Base-by-base conservation (phyloP, 2,113 vertebrate species). In the Odocoileus hemionus region DNA sequence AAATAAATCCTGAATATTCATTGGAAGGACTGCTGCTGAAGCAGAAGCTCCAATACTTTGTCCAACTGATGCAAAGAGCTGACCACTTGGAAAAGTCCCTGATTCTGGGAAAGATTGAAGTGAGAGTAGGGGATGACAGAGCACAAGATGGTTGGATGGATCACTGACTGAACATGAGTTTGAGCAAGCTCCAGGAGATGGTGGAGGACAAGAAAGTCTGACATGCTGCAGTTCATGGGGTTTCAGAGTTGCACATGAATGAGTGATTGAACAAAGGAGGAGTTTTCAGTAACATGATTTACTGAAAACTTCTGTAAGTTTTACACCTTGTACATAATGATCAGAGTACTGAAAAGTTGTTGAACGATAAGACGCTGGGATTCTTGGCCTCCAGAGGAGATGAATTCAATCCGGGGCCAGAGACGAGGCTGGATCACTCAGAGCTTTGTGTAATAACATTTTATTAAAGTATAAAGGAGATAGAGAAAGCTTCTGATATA, bases 191-290 rank as follows among this genome's bases (percentile, higher is more conserved):
- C 33, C 33, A 36, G n/a, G 33, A 21, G 33, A 67, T 67, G 33
- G 17, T 67, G 33, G 64, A 36, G n/a, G 33, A 67, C n/a, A 67
- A 36, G 33, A 17, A 36, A 67, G 8, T 17, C 33, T 67, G 64
- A 67, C 0, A 0, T 4, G 8, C 4, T n/a, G 16, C 16, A 67
- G 16, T 67, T 67, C 64, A 67, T 21, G 33, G 33, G 17, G 4
- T 36, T 67, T 8, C 17, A 67, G 17, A 67, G 33, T 21, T 67
- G 64, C 33, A 36, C 64, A 36, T 67, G 33, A 67, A 9, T 67
- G 64, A 36, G 64, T 67, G 17, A 21, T 11, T 36, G 64, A 36
- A 67, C 33, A 36, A 67, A n/a, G 36, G 33, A 67, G 4, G 33
- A 36, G 17, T 67, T 36, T 67, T 67, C 7, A 87, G 25, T 54